A percentile compares a stretch with the other conserved stretches of the same genome.
These are phyloP conservation scores for Musca vetustissima DNA, from an alignment of 1,140 invertebrate genomes.

Conservation along the genomic window DNA sequence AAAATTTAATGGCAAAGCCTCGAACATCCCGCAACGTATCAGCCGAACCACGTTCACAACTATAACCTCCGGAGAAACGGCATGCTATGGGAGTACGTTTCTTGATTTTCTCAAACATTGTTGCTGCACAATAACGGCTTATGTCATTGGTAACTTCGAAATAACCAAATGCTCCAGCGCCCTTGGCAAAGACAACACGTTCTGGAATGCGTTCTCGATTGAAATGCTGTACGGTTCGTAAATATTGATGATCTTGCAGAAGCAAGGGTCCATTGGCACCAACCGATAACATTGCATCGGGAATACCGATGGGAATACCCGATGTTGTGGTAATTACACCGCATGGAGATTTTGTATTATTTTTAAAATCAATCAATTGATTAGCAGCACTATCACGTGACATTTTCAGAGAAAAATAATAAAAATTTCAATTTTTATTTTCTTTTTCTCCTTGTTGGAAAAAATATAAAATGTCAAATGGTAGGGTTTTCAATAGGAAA, in stretches of 20 bases:
- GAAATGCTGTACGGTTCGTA: slow-evolving; percentile 95
- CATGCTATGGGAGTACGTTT: slow-evolving; percentile 73
- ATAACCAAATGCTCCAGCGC: slow-evolving; percentile 95
- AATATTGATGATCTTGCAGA: slow-evolving; percentile 83
- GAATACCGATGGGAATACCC: slow-evolving; percentile 81
- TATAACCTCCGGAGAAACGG: slow-evolving; percentile 63
- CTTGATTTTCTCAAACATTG: slow-evolving; percentile 81
- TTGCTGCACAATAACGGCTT: slow-evolving; percentile 81
- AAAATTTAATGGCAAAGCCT: slow-evolving; percentile 94
- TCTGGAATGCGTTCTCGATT: slow-evolving; percentile 95
- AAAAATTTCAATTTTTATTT: too few species aligned
- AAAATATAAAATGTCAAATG: too few species aligned
- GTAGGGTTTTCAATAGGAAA: too few species aligned
- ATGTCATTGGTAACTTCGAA: slow-evolving; percentile 96
- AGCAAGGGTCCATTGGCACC: slow-evolving; percentile 87
- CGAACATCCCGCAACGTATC: slow-evolving; percentile 88
- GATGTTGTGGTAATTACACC: slow-evolving; percentile 65
- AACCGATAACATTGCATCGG: slow-evolving; percentile 76
- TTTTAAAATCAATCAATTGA: slow-evolving; percentile 69
- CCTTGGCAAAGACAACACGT: slow-evolving; percentile 96
- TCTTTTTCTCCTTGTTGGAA: too few species aligned
- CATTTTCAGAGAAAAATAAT: not conserved
- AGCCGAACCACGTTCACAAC: slow-evolving; percentile 86
- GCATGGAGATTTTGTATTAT: slow-evolving; percentile 56
- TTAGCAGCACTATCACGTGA: slow-evolving; percentile 60